phyloP scores from a whole-genome alignment of 2,888 invertebrate genomes.

The Poecilobothrus nobilitatus region DNA sequence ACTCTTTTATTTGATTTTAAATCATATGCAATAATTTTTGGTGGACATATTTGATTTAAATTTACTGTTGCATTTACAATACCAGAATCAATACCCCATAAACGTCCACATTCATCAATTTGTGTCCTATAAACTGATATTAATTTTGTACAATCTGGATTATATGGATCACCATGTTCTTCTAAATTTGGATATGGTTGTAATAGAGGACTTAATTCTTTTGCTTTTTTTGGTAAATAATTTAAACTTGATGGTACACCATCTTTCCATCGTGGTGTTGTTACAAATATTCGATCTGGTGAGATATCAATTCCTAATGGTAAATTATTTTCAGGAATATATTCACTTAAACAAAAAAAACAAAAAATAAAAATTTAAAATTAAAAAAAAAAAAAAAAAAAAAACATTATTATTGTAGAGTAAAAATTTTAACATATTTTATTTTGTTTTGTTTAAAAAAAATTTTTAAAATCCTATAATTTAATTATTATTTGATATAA shows the following conservation, averaged over 20 bases:
- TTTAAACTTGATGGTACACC: conserved; percentile 69
- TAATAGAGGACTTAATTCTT: conserved; percentile 53
- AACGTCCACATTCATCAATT: conserved; percentile 63
- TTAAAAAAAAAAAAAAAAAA: too few relatives aligned
- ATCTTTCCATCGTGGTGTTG: conserved; percentile 65
- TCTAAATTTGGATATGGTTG: conserved; percentile 68
- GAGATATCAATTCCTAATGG: conserved; percentile 67
- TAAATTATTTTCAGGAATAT: conserved; percentile 61
- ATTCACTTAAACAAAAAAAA: conserved; percentile 48
- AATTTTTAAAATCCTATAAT: too few relatives aligned
- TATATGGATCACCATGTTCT: conserved; percentile 36
- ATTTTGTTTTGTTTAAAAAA: too few relatives aligned
- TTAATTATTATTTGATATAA: too few relatives aligned
- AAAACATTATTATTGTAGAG: background rate
- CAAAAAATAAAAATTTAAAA: too few relatives aligned
- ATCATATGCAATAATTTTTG: conserved; percentile 65
- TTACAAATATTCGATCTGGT: conserved; percentile 60
- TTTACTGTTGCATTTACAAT: conserved; percentile 60
- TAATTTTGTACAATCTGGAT: conserved; percentile 54
- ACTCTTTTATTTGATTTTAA: conserved; percentile 55
- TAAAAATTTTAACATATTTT: too few relatives aligned
- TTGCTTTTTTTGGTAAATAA: conserved; percentile 54
- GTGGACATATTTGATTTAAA: conserved; percentile 62
- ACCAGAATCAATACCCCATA: conserved; percentile 77
- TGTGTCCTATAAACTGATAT: conserved; percentile 70